These are phyloP conservation scores for Drosophila flavopinicola DNA, from an alignment of 2,888 invertebrate species.

Conservation along the genomic window DNA sequence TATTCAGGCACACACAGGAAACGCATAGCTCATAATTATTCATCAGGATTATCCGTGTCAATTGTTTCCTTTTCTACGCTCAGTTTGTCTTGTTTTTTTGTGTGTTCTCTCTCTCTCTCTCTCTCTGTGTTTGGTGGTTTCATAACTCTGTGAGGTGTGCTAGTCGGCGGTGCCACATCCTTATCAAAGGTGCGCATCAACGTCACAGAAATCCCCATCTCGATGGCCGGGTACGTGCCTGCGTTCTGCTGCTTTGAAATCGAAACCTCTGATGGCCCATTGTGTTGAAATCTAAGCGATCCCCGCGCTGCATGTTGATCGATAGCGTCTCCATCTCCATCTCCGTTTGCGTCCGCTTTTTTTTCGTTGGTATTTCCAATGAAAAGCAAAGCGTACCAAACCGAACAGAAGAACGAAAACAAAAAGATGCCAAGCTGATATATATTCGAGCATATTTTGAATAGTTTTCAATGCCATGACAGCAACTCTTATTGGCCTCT, in stretches of 20 bases:
- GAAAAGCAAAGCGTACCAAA: conserved; percentile 56
- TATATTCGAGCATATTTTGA: conserved; percentile 63
- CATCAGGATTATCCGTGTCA: conserved; percentile 60
- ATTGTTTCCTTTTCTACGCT: conserved; percentile 6
- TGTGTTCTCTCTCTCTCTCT: neutral
- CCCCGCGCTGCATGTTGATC: conserved; percentile 69
- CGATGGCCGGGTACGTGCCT: conserved; percentile 58
- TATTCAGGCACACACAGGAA: neutral
- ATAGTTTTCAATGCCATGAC: conserved; percentile 75
- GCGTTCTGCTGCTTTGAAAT: conserved; percentile 70
- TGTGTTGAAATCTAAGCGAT: conserved; percentile 71
- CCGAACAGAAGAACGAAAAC: conserved; percentile 34
- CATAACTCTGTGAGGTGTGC: conserved; percentile 60
- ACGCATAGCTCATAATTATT: conserved; percentile 26
- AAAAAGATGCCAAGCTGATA: conserved; percentile 60
- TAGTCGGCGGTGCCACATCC: conserved; percentile 53
- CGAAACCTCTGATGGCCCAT: conserved; percentile 70
- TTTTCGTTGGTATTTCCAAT: conserved; percentile 60
- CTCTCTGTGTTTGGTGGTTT: too few species aligned
- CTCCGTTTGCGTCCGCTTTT: too few species aligned
- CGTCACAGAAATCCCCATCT: conserved; percentile 62
- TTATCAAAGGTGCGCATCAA: conserved; percentile 78
- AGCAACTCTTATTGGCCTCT: conserved; percentile 20
- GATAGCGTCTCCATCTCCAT: conserved; percentile 55
- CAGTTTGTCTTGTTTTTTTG: conserved; percentile 4